These are phyloP conservation scores for Oreochromis aureus DNA, from an alignment of 2,113 vertebrate species.

Conservation along the genomic window DNA sequence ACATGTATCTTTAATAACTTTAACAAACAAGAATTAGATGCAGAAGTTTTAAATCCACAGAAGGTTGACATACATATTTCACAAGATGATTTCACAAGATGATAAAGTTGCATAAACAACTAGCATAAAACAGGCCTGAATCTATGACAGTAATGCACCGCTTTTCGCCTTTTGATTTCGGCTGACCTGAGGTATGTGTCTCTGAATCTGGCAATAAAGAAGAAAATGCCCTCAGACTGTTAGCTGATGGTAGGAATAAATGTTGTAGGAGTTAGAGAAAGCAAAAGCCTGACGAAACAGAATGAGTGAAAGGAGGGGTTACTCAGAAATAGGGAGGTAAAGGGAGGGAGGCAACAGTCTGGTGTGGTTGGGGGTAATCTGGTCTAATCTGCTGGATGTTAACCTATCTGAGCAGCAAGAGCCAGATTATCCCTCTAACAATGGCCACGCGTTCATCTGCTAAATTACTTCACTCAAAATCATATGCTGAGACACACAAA, in stretches of 20 bases:
- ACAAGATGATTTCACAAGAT: not conserved
- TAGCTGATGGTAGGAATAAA: not conserved
- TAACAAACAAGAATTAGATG: not conserved
- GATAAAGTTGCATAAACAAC: not conserved
- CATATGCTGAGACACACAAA: slow-evolving; percentile 53
- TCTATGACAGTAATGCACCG: not conserved
- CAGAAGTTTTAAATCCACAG: not conserved
- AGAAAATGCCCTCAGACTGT: not conserved
- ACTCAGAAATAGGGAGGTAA: not conserved
- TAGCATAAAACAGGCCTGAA: not conserved
- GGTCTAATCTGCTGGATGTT: slow-evolving; percentile 66
- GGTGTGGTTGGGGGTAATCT: slow-evolving; percentile 67
- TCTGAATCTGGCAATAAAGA: not conserved
- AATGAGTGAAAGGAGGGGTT: not conserved
- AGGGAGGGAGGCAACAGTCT: slow-evolving; percentile 25
- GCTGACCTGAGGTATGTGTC: not conserved
- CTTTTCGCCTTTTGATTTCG: not conserved
- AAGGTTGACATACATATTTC: not conserved
- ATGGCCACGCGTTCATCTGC: slow-evolving; percentile 68
- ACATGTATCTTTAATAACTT: not conserved
- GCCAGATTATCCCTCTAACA: slow-evolving; percentile 72
- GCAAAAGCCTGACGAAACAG: not conserved
- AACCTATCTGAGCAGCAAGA: slow-evolving; percentile 72
- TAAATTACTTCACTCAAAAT: slow-evolving; percentile 71
- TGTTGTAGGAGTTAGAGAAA: not conserved